Evolutionary conservation across 2,113 vertebrate genomes (phyloP), one percentile per base, ranked within the genome.

Genomic region (Nyctereutes procyonoides): DNA sequence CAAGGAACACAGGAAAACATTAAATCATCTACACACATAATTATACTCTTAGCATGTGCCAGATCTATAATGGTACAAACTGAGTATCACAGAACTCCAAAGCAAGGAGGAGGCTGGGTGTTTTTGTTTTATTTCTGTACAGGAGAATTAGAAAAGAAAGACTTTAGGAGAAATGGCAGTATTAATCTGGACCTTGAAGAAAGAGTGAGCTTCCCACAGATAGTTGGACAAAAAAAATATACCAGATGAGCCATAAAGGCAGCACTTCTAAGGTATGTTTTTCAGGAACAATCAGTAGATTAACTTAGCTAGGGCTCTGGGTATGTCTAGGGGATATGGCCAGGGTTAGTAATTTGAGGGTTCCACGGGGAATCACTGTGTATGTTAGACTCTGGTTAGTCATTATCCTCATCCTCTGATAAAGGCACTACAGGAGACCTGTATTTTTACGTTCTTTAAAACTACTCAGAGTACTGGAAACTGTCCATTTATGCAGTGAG

Each of bases 381-480:
- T 12, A 76, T 22, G 13, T 88, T 3, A 69, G 82, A 91, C 20
- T 76, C 71, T 24, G 89, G 26, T 28, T 90, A 71, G 55, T 65
- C 86, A n/a, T 77, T 67, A 76, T 56, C 48, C 32, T 55, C 15
- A 20, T 77, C 56, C 83, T 95, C 77, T 95, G 89, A 73, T 84
- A 55, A 65, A 69, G 71, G 35, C 58, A 58, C 5, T 1, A 74
- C 58, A 77, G 80, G 92, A 95, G 22, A 81, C 24, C 11, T 69
- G 62, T 63, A n/a, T 88, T 81, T 96, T 89, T 85, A 90, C 8
- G 48, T 77, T 67, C 55, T 76, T n/a, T 67, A 35, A 86, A 95
- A 92, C 24, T 22, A 88, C 56, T 58, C 30, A 9, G 89, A 65
- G 13, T 69, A 56, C 69, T 11, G 5, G 79, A 79, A 92, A 94